These are phyloP conservation scores for Rhopalosiphum nymphaeae DNA, from an alignment of 2,888 invertebrate species.

Conservation along the genomic window DNA sequence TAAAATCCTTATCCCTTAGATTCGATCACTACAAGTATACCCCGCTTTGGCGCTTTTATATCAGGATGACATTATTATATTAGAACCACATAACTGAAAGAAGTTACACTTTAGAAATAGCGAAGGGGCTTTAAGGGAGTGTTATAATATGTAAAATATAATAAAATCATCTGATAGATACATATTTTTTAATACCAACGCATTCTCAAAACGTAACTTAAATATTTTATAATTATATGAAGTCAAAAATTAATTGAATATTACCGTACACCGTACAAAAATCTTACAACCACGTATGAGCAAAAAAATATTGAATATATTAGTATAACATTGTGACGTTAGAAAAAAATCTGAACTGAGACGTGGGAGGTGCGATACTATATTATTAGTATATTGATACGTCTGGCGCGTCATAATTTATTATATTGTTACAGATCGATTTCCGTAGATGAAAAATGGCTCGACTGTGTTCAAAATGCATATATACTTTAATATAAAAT, in stretches of 20 bases:
- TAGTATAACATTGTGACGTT: not conserved
- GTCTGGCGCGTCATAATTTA: not conserved
- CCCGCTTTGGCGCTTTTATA: not conserved
- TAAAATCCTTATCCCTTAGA: not conserved
- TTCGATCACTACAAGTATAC: not conserved
- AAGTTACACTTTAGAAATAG: not conserved
- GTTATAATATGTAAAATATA: not conserved
- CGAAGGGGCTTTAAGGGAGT: not conserved
- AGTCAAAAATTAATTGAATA: not conserved
- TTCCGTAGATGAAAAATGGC: not conserved
- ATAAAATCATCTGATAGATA: too few species aligned
- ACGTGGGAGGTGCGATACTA: not conserved
- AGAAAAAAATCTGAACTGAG: not conserved
- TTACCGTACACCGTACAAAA: not conserved
- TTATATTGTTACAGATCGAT: not conserved
- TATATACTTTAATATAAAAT: not conserved
- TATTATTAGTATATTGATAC: not conserved
- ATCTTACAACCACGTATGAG: not conserved
- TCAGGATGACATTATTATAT: not conserved
- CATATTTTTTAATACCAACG: not conserved
- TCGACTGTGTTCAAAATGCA: not conserved
- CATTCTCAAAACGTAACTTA: not conserved
- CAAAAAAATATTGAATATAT: not conserved
- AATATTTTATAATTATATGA: not conserved
- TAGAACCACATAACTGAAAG: not conserved